Conservation (phyloP, 1,140 invertebrate genomes). For the Heliconius eleuchia region DNA sequence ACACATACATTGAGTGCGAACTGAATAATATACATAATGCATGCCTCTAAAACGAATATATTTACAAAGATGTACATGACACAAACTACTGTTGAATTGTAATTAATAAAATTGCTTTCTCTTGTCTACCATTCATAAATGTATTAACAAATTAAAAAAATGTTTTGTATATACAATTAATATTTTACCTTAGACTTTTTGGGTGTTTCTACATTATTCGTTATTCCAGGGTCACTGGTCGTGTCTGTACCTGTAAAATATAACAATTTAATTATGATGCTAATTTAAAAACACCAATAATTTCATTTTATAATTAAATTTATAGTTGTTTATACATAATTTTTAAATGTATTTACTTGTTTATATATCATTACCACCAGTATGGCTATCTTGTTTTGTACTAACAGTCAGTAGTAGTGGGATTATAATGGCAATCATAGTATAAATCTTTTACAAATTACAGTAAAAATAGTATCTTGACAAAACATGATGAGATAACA, state of each 20-base stretch:
- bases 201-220: conserved; percentile 75
- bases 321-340: too few species aligned
- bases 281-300: too few species aligned
- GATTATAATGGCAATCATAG: too few species aligned
- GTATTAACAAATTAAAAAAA: conserved; percentile 32
- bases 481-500: too few species aligned
- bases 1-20: conserved; percentile 52
- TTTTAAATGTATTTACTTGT: too few species aligned
- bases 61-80: conserved; percentile 67
- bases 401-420: too few species aligned
- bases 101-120: conserved; percentile 9
- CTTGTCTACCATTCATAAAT: conserved; percentile 59
- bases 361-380: too few species aligned
- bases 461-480: too few species aligned
- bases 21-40: conserved; percentile 52
- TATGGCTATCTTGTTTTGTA: too few species aligned
- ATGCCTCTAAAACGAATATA: conserved; percentile 64
- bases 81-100: conserved; percentile 46
- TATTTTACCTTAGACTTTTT: conserved; percentile 72
- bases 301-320: too few species aligned
- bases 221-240: conserved; percentile 68
- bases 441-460: too few species aligned
- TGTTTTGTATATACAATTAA: conserved; percentile 12
- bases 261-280: background rate
- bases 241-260: conserved; percentile 67